These are phyloP conservation scores for Myotis vivesi DNA, from an alignment of 2,797 vertebrate species.

Conservation along the genomic window DNA sequence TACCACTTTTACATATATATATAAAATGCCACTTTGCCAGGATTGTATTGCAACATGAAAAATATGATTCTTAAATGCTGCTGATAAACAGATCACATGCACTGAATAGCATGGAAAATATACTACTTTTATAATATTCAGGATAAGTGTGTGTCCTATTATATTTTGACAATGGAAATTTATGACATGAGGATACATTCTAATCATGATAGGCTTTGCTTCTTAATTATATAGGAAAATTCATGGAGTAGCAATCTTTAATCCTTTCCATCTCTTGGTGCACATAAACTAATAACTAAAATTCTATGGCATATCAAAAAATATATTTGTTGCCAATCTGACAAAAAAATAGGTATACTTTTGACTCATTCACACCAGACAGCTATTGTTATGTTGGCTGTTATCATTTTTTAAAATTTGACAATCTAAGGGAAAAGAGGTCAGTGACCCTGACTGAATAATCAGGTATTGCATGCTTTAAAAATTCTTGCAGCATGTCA, in stretches of 20 bases:
- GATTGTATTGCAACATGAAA: neutral
- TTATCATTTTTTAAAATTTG: neutral
- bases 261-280: neutral
- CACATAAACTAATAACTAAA: neutral
- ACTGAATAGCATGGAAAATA: neutral
- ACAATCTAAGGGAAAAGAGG: neutral
- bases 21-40: neutral
- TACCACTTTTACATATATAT: neutral
- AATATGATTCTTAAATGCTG: neutral
- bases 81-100: neutral
- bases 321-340: neutral
- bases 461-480: neutral
- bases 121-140: neutral
- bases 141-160: neutral
- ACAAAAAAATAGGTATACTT: neutral
- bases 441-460: neutral
- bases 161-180: neutral
- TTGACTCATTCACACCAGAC: neutral
- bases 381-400: neutral
- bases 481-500: neutral
- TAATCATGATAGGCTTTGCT: neutral
- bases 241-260: neutral
- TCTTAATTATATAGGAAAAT: neutral
- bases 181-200: neutral
- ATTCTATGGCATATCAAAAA: neutral